These are phyloP conservation scores for Rhinoptilus africanus DNA, from an alignment of 2,113 vertebrate genomes.

Conservation along the genomic window DNA sequence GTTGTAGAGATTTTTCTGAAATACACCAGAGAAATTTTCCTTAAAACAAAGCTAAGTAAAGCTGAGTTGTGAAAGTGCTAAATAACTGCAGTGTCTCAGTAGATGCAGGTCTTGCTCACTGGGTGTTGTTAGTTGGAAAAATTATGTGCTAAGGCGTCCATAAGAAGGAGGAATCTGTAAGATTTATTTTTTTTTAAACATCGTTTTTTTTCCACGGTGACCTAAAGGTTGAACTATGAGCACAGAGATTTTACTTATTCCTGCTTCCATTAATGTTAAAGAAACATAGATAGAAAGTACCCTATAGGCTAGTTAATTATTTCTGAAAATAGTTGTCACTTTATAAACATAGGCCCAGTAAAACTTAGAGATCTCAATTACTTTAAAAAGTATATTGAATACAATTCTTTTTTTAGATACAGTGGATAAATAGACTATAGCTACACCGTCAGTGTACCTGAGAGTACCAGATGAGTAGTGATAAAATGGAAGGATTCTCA, in stretches of 20 bases:
- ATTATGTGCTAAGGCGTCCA: not conserved
- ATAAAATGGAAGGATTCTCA: not conserved
- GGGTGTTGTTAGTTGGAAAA: not conserved
- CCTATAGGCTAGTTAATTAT: not conserved
- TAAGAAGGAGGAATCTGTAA: not conserved
- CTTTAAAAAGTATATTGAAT: not conserved
- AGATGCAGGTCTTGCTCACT: not conserved
- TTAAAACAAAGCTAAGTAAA: not conserved
- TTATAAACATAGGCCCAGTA: not conserved
- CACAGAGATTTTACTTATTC: not conserved
- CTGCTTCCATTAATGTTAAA: not conserved
- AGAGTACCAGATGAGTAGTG: not conserved
- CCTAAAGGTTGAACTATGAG: not conserved
- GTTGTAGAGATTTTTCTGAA: not conserved
- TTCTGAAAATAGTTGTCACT: not conserved
- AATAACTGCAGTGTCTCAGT: not conserved
- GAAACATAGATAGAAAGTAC: not conserved
- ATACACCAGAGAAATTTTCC: not conserved
- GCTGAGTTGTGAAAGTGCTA: not conserved
- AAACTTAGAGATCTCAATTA: not conserved
- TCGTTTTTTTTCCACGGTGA: not conserved
- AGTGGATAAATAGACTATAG: not conserved
- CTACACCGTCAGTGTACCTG: not conserved
- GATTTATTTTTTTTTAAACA: not conserved
- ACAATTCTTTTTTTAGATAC: not conserved